A percentile compares a stretch with the other conserved stretches of the same genome.
Evolutionary conservation across 2,888 invertebrate species (phyloP).

Genomic region (Dendrolimus pini): DNA sequence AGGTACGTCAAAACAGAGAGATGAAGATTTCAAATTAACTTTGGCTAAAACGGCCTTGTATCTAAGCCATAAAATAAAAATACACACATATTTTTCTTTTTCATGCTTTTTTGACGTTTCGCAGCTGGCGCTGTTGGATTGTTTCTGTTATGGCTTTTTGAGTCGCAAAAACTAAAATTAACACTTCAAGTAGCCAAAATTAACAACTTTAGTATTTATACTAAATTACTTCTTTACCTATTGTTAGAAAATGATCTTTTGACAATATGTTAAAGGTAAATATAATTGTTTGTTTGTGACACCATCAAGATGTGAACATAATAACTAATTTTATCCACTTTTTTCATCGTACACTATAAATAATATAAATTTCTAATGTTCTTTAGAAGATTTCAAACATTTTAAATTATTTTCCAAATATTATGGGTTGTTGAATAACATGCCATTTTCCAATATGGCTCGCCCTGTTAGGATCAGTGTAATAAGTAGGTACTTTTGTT

Average conservation of each 20-base stretch:
- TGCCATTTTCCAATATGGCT: conserved; percentile 61
- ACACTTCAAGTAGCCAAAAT: conserved; percentile 1
- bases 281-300: conserved; percentile 1
- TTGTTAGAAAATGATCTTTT: neutral
- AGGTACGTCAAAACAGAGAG: no score
- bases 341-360: neutral
- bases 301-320: neutral
- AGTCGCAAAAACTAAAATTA: conserved; percentile 29
- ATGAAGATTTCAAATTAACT: no score
- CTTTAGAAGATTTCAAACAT: neutral
- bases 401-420: neutral
- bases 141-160: conserved; percentile 50
- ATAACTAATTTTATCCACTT: neutral
- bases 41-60: no score
- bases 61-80: no score
- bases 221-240: neutral
- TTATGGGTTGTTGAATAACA: conserved; percentile 8
- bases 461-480: conserved; percentile 26
- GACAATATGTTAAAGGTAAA: conserved; percentile 8
- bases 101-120: conserved; percentile 48
- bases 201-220: neutral
- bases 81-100: no score
- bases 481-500: conserved; percentile 24
- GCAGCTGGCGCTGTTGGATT: conserved; percentile 62
- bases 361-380: neutral